phyloP scores from a whole-genome alignment of 2,888 invertebrate genomes.

The Limnephilus lunatus region DNA sequence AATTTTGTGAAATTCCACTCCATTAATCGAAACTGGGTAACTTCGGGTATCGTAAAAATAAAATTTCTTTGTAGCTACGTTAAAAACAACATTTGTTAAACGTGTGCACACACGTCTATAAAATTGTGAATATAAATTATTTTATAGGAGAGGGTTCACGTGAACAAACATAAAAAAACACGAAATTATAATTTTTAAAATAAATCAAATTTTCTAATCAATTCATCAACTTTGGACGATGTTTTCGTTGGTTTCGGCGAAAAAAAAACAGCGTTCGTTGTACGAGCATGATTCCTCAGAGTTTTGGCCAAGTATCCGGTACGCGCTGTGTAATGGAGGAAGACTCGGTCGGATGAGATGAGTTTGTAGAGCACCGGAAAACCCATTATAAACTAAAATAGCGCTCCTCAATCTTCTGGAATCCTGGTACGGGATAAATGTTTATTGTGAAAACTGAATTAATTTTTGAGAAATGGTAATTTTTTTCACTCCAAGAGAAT shows the following conservation, averaged over 20 bases:
- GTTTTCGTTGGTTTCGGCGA: not conserved
- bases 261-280: conserved; percentile 1
- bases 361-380: conserved; percentile 55
- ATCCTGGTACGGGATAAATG: conserved; percentile 4
- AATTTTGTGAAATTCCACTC: not conserved
- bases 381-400: conserved; percentile 49
- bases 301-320: conserved; percentile 53
- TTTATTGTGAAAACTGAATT: not conserved
- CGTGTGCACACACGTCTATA: not conserved
- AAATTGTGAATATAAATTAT: not conserved
- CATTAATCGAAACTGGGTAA: not conserved
- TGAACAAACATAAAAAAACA: not conserved
- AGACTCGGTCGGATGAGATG: conserved; percentile 51
- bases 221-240: not conserved
- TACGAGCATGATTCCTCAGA: conserved; percentile 11
- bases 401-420: conserved; percentile 15
- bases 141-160: not conserved
- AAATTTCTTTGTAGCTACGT: not conserved
- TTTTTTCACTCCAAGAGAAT: not conserved
- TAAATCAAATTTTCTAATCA: not conserved
- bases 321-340: conserved; percentile 61
- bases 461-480: too few species aligned
- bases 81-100: not conserved
- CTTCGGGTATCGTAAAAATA: not conserved
- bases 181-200: not conserved